Base-by-base conservation (phyloP, 2,888 invertebrate genomes). In the Pharmacophagus antenor region DNA sequence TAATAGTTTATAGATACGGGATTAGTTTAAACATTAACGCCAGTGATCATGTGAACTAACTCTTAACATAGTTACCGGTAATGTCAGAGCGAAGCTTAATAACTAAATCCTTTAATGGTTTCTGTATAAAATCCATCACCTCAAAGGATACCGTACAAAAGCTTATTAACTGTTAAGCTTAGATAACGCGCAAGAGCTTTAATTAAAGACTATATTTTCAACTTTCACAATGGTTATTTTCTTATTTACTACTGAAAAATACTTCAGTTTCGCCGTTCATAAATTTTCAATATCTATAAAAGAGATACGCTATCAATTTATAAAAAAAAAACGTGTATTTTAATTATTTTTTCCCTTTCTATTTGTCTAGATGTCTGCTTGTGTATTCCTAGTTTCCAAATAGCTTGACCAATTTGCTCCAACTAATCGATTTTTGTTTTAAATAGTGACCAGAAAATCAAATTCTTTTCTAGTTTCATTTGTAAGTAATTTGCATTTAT, bases 101-200 rank as follows among this genome's bases (percentile, higher is more conserved):
- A 18, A 50, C 12, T 27, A 31, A 50, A 50, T 27, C 5, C 18
- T 7, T 50, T 18, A 50, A 50, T 50, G 50, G 50, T 50, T 50
- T 18, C 27, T 18, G n/a, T 0, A 18, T 27, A 12, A 25, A 42
- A 31, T 31, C 21, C 18, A 3, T 51, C 31, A 15, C 20, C 27
- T 37, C 51, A 51, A 31, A 37, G 51, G 37, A 18, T 12, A 18
- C 51, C 21, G 37, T 51, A 51, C 21, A 37, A 37, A 21, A 37
- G 20, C 37, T 51, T 31, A 31, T 21, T 42, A 42, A 23, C 23
- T 22, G 22, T 53, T 31, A 2, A 17, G 5, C 48, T 48, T 48
- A 23, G 48, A 23, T 48, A 42, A 8, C 22, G 42, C 42, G 15
- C n/a, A 41, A 21, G n/a, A 1, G n/a, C 41, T 37, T n/a, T 46